phyloP scores from a whole-genome alignment of 2,888 invertebrate genomes.

The Xylocampa areola region DNA sequence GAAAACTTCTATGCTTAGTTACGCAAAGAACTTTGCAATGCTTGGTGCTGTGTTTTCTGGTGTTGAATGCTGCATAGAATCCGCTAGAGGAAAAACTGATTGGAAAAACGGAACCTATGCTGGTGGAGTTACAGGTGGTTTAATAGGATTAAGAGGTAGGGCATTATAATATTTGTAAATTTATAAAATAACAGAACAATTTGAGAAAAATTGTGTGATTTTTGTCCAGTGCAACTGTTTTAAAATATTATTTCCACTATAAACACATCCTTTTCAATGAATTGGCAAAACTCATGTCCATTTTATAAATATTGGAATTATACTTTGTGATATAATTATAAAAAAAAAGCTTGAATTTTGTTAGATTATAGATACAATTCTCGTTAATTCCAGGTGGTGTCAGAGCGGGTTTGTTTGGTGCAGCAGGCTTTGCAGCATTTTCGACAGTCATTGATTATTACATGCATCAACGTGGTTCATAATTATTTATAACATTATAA shows the following conservation, averaged over 20 bases:
- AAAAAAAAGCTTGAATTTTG: too few species aligned
- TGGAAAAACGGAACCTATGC: constrained; percentile 99
- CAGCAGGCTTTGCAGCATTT: constrained; percentile 99
- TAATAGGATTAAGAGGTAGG: constrained; percentile 95
- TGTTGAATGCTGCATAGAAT: constrained; percentile 98
- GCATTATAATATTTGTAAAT: too few species aligned
- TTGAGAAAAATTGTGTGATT: too few species aligned
- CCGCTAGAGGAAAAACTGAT: constrained; percentile 98
- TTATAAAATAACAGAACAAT: too few species aligned
- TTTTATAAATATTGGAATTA: too few species aligned
- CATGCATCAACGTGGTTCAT: constrained; percentile 90
- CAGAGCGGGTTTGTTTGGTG: constrained; percentile 97
- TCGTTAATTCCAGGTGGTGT: constrained; percentile 94
- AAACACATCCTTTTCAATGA: too few species aligned
- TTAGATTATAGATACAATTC: background rate
- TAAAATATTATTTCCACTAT: too few species aligned
- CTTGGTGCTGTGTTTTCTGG: constrained; percentile 98
- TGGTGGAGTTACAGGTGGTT: constrained; percentile 97
- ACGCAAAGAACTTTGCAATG: constrained; percentile 99
- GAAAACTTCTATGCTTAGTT: constrained; percentile 96
- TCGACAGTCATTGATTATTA: constrained; percentile 99
- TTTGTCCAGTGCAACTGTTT: too few species aligned
- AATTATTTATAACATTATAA: constrained; percentile 23
- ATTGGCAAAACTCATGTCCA: too few species aligned
- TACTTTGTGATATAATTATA: too few species aligned